phyloP scores from a whole-genome alignment of 2,113 vertebrate genomes.

The Anser brachyrhynchus region DNA sequence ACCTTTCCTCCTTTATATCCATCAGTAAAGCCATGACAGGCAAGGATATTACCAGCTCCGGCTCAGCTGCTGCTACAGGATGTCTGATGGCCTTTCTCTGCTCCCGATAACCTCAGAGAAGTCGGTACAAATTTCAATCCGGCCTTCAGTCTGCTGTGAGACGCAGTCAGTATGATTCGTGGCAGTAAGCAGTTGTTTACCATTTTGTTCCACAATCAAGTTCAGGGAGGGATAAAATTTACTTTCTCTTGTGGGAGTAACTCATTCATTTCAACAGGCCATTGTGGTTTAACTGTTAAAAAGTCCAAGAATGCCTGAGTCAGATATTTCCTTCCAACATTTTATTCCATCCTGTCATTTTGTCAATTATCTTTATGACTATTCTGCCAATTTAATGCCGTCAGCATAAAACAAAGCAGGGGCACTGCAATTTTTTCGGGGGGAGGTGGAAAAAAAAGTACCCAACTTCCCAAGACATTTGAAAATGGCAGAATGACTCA shows the following conservation, averaged over 20 bases:
- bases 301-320: conserved; percentile 45
- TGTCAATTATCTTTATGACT: conserved; percentile 50
- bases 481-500: conserved; percentile 19
- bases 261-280: background rate
- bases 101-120: conserved; percentile 24
- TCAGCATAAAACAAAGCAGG: conserved; percentile 52
- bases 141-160: background rate
- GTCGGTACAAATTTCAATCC: background rate
- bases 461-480: background rate
- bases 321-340: conserved; percentile 46
- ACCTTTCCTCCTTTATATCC: background rate
- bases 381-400: conserved; percentile 10
- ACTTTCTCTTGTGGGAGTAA: conserved; percentile 29
- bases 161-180: background rate
- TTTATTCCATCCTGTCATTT: conserved; percentile 66
- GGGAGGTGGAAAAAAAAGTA: background rate
- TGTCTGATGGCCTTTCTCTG: conserved; percentile 19
- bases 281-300: conserved; percentile 46
- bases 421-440: background rate
- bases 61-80: background rate
- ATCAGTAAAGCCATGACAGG: background rate
- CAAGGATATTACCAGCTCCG: background rate
- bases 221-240: conserved; percentile 1
- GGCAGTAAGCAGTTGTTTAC: background rate
- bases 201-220: background rate